Evolutionary conservation across 2,888 invertebrate genomes (phyloP), one percentile per base, ranked within the genome.

Genomic region (Tenthredo scrophulariae): DNA sequence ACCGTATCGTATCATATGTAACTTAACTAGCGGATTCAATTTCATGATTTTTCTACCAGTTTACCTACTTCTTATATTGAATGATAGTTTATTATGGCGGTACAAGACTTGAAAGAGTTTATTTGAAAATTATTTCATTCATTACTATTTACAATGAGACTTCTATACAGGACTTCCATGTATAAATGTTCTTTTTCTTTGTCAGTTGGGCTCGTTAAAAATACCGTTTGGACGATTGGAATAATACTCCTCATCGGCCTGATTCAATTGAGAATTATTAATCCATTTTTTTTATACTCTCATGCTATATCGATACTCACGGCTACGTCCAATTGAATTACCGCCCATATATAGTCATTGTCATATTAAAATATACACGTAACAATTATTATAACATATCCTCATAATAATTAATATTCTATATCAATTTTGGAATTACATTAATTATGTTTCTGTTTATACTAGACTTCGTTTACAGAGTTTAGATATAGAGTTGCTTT

Each of bases 321-420:
- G 58, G 79, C 79, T 79, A 79, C 54, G 58, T 79, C 29, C 33
- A 79, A 54, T 79, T n/a, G 29, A 79, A 54, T 79, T 33, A 54
- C 18, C 54, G 58, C 54, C 33, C 33, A 46, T 54, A 37, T 9
- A 70, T 40, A 33, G n/a, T 37, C 37, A 26, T 10, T 22, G 18
- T 33, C 54, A 54, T 79, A 79, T 79, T 58, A 79, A 79, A 79
- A 79, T 79, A 79, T 79, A 79, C 79, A 79, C 58, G 79, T 79
- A 79, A 79, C 79, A 75, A 54, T 54, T 54, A 54, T 54, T 29
- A 46, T 43, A 75, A 46, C 22, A 75, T 75, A 75, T 75, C 26
- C 33, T 46, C 40, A 26, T 79, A 79, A 54, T 79, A 54, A 33
- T 46, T 37, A 13, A 46, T 37, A 26, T 46, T 54, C 40, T 54